Base-by-base conservation (phyloP, 2,888 invertebrate genomes). In the Galeruca laticollis region DNA sequence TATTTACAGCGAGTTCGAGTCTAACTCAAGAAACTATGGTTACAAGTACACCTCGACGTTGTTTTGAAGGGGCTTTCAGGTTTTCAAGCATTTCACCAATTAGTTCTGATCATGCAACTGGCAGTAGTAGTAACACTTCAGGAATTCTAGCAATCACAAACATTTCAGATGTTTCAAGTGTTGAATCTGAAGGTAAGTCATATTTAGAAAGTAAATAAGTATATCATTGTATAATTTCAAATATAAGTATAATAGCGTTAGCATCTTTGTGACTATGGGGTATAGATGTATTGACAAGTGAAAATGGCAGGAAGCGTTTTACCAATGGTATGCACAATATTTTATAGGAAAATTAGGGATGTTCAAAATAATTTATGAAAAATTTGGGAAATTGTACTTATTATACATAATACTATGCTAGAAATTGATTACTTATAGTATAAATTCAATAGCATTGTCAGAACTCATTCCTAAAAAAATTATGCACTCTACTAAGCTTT, bases 51-150 rank as follows among this genome's bases (percentile, higher is more conserved):
- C 70, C 70, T n/a, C 33, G 63, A 60, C 15, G 43, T 0, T 57
- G 43, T 2, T 13, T 43, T 43, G 54, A 15, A 20, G 43, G 4
- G 40, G 37, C 37, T 31, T 6, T 52, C 6, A 9, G 3, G 43
- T 68, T 68, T 35, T 68, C 71, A 40, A 57, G 51, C 35, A 51
- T 71, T 61, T 71, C 71, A 5, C 54, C 56, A 10, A 71, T 71
- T 31, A 49, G 18, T 18, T 49, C 49, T 20, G 20, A 49, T 49
- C 8, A 10, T 10, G 20, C 15, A 49, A n/a, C 20, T n/a, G n/a
- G 2, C 11, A 40, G 40, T 2, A 1, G 0, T 1, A 35, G n/a
- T 26, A 26, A 26, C 26, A 26, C 6, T 26, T 26, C 26, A n/a
- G 26, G 26, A 26, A 26, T 26, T n/a, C n/a, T 11, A 40, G 11